Percentiles rank a stretch among this genome's conserved stretches.
phyloP scores from a whole-genome alignment of 2,888 invertebrate species.

The Petrophora chlorosata region DNA sequence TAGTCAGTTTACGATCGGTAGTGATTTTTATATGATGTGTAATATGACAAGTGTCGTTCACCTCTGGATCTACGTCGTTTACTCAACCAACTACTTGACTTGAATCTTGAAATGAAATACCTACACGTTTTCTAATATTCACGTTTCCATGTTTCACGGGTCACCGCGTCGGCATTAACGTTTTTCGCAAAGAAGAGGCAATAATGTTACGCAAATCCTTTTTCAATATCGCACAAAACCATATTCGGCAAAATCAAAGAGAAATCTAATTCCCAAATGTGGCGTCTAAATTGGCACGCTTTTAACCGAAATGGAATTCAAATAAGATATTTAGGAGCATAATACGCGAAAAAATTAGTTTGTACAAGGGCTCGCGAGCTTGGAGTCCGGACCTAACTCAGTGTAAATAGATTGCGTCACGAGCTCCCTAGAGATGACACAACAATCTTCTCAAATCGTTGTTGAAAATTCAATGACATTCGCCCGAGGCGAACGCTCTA shows the following conservation, averaged over 20 bases:
- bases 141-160: constrained; percentile 8
- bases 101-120: neutral
- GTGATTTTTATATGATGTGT: constrained; percentile 43
- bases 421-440: constrained; percentile 44
- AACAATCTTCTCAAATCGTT: constrained; percentile 58
- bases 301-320: constrained; percentile 16
- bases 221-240: constrained; percentile 20
- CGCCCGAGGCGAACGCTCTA: constrained; percentile 52
- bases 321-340: constrained; percentile 32
- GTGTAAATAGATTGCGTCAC: constrained; percentile 44
- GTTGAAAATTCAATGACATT: constrained; percentile 68
- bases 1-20: constrained; percentile 43
- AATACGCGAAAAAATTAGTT: constrained; percentile 51
- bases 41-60: constrained; percentile 45
- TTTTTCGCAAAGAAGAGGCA: constrained; percentile 1
- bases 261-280: constrained; percentile 15
- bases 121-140: constrained; percentile 3
- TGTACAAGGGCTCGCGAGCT: constrained; percentile 43
- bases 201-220: constrained; percentile 6
- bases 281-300: constrained; percentile 10
- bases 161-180: constrained; percentile 5
- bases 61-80: constrained; percentile 32
- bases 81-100: constrained; percentile 16
- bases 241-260: constrained; percentile 15
- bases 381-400: constrained; percentile 32